Conservation (phyloP, 2,113 vertebrate genomes). For the Pelvicachromis taeniatus region DNA sequence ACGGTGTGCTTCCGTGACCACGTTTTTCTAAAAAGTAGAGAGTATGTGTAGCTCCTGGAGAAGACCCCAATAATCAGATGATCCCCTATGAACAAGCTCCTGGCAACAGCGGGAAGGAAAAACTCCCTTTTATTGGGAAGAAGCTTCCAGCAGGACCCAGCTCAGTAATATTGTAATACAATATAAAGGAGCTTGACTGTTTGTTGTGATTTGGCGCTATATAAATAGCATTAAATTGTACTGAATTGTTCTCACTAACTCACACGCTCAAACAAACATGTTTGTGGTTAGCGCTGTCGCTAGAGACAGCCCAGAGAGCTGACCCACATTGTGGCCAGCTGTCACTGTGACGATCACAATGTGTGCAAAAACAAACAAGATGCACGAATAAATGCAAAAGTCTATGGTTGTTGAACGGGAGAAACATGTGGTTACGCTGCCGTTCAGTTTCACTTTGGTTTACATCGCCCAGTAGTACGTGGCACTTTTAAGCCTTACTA, state of each 20-base stretch:
- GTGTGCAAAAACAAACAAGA: not conserved
- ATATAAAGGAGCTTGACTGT: not conserved
- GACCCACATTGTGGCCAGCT: conserved; percentile 10
- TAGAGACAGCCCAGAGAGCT: not conserved
- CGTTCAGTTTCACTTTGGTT: not conserved
- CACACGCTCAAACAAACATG: not conserved
- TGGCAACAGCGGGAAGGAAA: rapidly evolving
- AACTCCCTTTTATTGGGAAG: not conserved
- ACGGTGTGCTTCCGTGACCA: not conserved
- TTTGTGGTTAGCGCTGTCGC: not conserved
- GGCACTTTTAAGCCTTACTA: not conserved
- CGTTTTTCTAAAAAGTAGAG: not conserved
- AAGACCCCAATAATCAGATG: not conserved
- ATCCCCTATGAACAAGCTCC: not conserved
- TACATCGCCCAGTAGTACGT: not conserved
- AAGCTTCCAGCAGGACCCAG: not conserved
- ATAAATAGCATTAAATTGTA: not conserved
- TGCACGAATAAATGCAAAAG: not conserved
- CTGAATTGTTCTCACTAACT: not conserved
- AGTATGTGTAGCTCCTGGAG: not conserved
- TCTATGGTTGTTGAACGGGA: rapidly evolving
- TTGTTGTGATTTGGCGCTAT: not conserved
- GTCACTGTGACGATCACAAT: not conserved
- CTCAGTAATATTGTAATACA: not conserved
- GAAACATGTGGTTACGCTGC: rapidly evolving